Percentiles rank a stretch among this genome's conserved stretches.
Conservation (phyloP, 2,888 invertebrate species). For the Tiphia femorata region DNA sequence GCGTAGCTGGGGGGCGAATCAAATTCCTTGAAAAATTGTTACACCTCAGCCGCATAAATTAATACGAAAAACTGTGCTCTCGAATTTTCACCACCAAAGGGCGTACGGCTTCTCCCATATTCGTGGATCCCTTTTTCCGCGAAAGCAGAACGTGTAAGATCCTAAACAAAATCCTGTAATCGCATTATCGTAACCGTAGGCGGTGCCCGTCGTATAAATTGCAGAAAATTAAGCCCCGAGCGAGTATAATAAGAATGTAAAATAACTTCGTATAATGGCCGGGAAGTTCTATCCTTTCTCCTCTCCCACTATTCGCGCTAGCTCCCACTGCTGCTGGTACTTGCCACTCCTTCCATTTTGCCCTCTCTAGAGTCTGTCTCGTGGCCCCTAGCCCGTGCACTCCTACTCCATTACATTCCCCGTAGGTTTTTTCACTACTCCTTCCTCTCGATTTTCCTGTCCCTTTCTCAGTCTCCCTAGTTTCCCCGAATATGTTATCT, state of each 20-base stretch:
- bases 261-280: slow-evolving; percentile 1
- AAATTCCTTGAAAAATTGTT: too few species aligned
- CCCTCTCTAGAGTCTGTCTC: neutral
- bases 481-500: neutral
- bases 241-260: neutral
- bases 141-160: too few species aligned
- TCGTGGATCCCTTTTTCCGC: too few species aligned
- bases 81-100: too few species aligned
- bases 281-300: neutral
- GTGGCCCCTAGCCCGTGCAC: neutral
- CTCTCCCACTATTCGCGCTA: neutral
- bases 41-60: too few species aligned
- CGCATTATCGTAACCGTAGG: neutral
- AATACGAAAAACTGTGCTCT: too few species aligned
- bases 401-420: neutral
- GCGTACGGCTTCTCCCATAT: too few species aligned
- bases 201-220: neutral
- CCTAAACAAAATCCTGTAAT: neutral
- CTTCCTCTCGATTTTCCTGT: too few species aligned
- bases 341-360: neutral
- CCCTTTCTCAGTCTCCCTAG: neutral
- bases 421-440: too few species aligned
- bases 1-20: too few species aligned
- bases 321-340: neutral
- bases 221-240: neutral